Base-by-base conservation (phyloP, 2,797 vertebrate species). In the Dipus sagitta region DNA sequence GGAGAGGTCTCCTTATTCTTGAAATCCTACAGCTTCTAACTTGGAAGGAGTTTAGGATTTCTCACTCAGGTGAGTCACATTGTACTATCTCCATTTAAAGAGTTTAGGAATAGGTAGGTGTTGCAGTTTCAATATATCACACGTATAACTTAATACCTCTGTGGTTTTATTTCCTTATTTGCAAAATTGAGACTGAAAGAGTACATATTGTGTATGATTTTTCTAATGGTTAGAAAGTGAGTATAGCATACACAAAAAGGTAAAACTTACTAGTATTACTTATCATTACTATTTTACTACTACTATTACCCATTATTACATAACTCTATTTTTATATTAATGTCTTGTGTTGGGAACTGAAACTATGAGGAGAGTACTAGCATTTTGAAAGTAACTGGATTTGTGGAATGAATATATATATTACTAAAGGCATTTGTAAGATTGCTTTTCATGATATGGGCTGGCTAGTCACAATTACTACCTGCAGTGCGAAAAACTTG, bases 51-150 rank as follows among this genome's bases (percentile, higher is more conserved):
- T 84, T 90, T 47, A 34, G 21, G 28, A 75, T 91, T 54, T 24
- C n/a, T 67, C n/a, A 79, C 24, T 64, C 18, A 67, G 11, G 21
- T 68, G 17, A n/a, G 38, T 34, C 62, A 5, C 47, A 64, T 20
- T 91, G 76, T 78, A 67, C 93, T 70, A 68, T 77, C 28, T 79
- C 28, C 32, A 91, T 54, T 83, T 67, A 83, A 42, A 68, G 60
- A 93, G 24, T 6, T 38, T 64, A 54, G 1, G 18, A 23, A 3
- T 67, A 87, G 24, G 70, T 64, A 86, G 74, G 67, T 84, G 7
- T 75, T 88, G 20, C 15, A 86, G 2, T 62, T 91, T 86, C 65
- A 78, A 23, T 12, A 38, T 17, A 3, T 82, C 28, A n/a, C 21
- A 79, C 26, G 20, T 65, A 24, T 92, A 81, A 90, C 82, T 77